Evolutionary conservation across 2,797 vertebrate genomes (phyloP), one percentile per base, ranked within the genome.

Genomic region (Cottoperca gobio): DNA sequence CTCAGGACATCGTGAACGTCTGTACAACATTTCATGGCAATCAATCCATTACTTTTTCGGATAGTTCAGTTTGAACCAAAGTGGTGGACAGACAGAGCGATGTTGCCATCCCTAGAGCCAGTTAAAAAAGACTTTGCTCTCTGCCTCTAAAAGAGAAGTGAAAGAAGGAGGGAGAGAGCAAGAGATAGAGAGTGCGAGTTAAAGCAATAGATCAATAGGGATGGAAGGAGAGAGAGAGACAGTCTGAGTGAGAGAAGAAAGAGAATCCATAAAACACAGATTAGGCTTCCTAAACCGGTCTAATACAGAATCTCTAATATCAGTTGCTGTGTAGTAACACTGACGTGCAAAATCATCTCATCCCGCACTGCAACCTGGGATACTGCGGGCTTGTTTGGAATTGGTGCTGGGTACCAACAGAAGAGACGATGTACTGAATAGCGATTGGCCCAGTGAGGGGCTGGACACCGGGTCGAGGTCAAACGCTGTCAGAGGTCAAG

Each of bases 401-500:
- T 39, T 8, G 1, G 53, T 3, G 31, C 61, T 35, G 57, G 60
- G 43, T 62, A 46, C 50, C 4, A 33, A 66, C 50, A 13, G 71
- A 59, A 0, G 3, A 39, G 71, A n/a, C 0, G 54, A 14, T 26
- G 72, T 16, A 49, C 37, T 67, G 81, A 83, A 88, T 86, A 73
- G 57, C 1, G 63, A 88, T 35, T 6, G 66, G 55, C 70, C 74
- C 64, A 21, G 57, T 1, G 59, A 24, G 2, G 13, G 23, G 61
- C 45, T 7, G 72, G 72, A 69, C 57, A 24, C 24, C 17, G 1
- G 68, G 86, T 85, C 46, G 1, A 60, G 82, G 88, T 88, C 81
- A 88, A 88, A 59, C 23, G n/a, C 65, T 88, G 82, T 13, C 74
- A 70, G 78, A 83, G 81, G 82, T 83, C 67, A 81, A 57, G 67